These are phyloP conservation scores for Pachypanchax playfairii DNA, from an alignment of 2,113 vertebrate genomes.

Conservation along the genomic window DNA sequence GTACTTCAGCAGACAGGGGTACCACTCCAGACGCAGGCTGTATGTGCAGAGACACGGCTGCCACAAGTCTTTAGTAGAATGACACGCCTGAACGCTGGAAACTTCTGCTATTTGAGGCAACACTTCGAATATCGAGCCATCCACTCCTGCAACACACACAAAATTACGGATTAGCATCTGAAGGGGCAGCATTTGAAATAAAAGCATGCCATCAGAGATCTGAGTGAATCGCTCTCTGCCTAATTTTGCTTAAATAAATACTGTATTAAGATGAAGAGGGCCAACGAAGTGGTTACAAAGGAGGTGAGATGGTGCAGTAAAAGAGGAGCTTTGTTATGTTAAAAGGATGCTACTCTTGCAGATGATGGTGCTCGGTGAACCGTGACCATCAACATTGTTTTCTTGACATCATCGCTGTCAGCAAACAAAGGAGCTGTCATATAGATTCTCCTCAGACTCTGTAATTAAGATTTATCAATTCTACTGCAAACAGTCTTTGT, in stretches of 20 bases:
- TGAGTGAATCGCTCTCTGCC: constrained; percentile 15
- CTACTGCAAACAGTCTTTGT: constrained; percentile 2
- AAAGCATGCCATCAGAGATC: constrained; percentile 12
- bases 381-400: constrained; percentile 70
- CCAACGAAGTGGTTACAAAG: constrained; percentile 39
- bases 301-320: constrained; percentile 23
- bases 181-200: constrained; percentile 34
- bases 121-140: constrained; percentile 89
- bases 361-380: constrained; percentile 58
- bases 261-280: constrained; percentile 19
- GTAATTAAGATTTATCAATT: constrained; percentile 35
- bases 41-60: constrained; percentile 89
- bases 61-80: constrained; percentile 82
- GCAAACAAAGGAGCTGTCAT: constrained; percentile 52
- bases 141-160: constrained; percentile 82
- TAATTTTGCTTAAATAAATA: constrained; percentile 43
- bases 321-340: constrained; percentile 73
- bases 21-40: constrained; percentile 91
- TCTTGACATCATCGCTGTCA: constrained; percentile 58
- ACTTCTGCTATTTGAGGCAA: constrained; percentile 78
- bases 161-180: constrained; percentile 1
- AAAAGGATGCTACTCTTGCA: constrained; percentile 53
- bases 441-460: constrained; percentile 55
- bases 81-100: constrained; percentile 82
- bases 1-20: constrained; percentile 95